Percentiles rank a stretch among this genome's conserved stretches.
Conservation (phyloP, 2,797 vertebrate genomes). For the Setipinna tenuifilis region DNA sequence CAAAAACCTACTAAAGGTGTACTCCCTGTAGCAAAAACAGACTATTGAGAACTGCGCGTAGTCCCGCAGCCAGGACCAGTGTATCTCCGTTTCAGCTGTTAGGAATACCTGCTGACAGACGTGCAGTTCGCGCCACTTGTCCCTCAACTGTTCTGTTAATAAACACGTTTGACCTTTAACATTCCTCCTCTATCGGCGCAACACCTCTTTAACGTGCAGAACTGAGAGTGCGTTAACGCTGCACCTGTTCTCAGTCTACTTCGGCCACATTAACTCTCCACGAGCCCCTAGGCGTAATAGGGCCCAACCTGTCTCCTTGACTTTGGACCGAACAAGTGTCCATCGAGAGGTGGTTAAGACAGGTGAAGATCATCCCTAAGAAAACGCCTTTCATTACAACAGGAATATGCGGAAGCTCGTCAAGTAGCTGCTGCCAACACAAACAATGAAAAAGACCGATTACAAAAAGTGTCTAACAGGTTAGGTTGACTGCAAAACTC, state of each 20-base stretch:
- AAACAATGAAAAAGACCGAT: not conserved
- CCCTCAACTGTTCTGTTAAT: not conserved
- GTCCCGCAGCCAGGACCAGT: not conserved
- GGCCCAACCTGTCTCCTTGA: not conserved
- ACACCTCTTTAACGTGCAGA: not conserved
- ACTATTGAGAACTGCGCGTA: not conserved
- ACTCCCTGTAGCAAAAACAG: not conserved
- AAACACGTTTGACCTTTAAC: not conserved
- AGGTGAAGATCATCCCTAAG: constrained; percentile 4
- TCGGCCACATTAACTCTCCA: not conserved
- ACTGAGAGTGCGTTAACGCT: not conserved
- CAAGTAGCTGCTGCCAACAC: not conserved
- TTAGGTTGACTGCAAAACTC: not conserved
- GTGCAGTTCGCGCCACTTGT: not conserved
- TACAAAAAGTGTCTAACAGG: not conserved
- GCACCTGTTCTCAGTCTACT: not conserved
- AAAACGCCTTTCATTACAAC: not conserved
- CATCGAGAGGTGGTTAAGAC: not conserved
- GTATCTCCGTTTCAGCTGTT: not conserved
- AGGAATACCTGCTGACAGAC: not conserved
- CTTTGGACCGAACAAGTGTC: not conserved
- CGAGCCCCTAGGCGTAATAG: not conserved
- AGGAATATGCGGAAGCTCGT: constrained; percentile 6
- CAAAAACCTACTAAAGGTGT: no score
- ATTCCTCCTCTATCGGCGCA: not conserved